phyloP scores from a whole-genome alignment of 2,113 vertebrate species.

The Suricata suricatta region DNA sequence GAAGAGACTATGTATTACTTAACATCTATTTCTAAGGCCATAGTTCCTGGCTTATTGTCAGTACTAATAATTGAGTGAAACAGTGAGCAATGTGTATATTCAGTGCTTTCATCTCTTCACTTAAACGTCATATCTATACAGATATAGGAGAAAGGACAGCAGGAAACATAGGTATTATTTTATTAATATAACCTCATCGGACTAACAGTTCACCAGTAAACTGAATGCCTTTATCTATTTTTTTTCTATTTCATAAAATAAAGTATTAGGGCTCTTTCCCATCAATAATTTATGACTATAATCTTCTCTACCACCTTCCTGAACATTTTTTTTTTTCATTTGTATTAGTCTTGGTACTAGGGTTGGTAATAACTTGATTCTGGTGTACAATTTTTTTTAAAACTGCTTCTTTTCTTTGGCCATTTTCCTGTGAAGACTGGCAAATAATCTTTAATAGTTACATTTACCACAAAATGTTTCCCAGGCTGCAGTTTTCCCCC shows the following conservation, averaged over 20 bases:
- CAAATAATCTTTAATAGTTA: not conserved
- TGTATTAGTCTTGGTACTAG: not conserved
- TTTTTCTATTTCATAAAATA: constrained; percentile 14
- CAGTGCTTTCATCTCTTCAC: not conserved
- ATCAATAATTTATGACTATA: not conserved
- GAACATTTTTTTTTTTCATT: not conserved
- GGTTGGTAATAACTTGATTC: not conserved
- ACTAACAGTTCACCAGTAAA: not conserved
- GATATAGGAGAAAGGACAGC: not conserved
- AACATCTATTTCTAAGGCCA: not conserved
- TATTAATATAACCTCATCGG: not conserved
- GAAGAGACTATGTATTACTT: not conserved
- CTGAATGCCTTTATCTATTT: not conserved
- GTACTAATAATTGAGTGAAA: not conserved
- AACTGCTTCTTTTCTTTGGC: not conserved
- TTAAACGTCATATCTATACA: not conserved
- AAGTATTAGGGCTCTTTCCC: not conserved
- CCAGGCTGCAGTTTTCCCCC: not conserved
- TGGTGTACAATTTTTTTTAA: not conserved
- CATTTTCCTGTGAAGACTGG: not conserved
- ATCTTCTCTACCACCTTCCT: not conserved
- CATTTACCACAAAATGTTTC: not conserved
- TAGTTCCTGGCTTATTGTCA: not conserved
- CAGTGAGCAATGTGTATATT: not conserved
- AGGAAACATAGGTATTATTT: not conserved